Evolutionary conservation across 2,113 vertebrate genomes (phyloP), one percentile per base, ranked within the genome.

Genomic region (Pelmatolapia mariae): DNA sequence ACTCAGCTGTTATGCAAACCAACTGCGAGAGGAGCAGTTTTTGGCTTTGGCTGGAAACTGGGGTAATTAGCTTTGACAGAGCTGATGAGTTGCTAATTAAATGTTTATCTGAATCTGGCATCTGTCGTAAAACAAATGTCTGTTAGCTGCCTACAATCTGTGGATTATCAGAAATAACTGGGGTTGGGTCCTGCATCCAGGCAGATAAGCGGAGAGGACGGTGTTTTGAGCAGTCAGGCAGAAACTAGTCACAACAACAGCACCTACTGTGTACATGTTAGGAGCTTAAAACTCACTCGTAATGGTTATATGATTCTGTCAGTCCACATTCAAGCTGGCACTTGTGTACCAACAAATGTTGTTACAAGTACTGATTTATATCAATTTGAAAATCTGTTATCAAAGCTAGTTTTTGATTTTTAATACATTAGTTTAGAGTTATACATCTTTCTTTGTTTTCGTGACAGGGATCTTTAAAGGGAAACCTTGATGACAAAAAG

Each of bases 91-190:
- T 89, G 91, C 92, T 96, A 95, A 96, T 95, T 94, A 94, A 95
- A 95, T 96, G 94, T 95, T 95, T 95, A 95, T 95, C 94, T 93
- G 88, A 91, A 93, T 92, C 86, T 94, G 94, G 92, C 95, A 95
- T 95, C 94, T 94, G 95, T 93, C 83, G 90, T 93, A 86, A 94
- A 93, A 93, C 89, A 93, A 95, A 94, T 84, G 92, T 93, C 91
- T 93, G 92, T 89, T 90, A 87, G 91, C 86, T 85, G 93, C 85
- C 92, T 85, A 59, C 91, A 93, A 91, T 93, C 87, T 91, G 90
- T 91, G 91, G 93, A 95, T 94, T 93, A 93, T 92, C 91, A 68
- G 84, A 61, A 93, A 88, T 92, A 91, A 87, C 82, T 88, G 85
- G 85, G 87, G 81, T 16, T 85, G 73, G 92, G 89, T 92, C 87